phyloP scores from a whole-genome alignment of 2,797 vertebrate genomes.

The Simalia tracyae region DNA sequence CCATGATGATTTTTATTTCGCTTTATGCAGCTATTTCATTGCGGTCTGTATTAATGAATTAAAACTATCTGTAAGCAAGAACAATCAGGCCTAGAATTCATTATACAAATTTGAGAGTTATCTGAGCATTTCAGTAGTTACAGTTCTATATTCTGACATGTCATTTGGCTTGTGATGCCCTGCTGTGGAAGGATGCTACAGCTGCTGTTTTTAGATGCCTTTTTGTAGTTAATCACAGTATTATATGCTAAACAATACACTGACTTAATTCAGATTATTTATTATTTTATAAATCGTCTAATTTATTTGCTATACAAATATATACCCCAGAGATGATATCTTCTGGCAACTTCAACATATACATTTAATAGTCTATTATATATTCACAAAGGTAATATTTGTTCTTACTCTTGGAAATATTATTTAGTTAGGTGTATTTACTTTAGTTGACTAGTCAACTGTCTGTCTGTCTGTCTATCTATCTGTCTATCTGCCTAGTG shows the following conservation, averaged over 20 bases:
- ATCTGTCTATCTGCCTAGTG: too few species aligned
- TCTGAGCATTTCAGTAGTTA: slow-evolving; percentile 61
- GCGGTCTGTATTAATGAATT: slow-evolving; percentile 38
- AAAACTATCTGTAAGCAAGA: slow-evolving; percentile 28
- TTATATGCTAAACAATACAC: slow-evolving; percentile 65
- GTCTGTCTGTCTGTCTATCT: too few species aligned
- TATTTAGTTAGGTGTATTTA: slow-evolving; percentile 68
- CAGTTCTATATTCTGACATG: slow-evolving; percentile 62
- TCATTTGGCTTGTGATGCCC: slow-evolving; percentile 70
- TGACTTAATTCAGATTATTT: slow-evolving; percentile 67
- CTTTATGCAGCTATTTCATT: neutral
- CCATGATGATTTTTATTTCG: slow-evolving; percentile 1
- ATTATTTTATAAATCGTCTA: slow-evolving; percentile 69
- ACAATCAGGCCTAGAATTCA: slow-evolving; percentile 61
- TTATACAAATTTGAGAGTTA: slow-evolving; percentile 67
- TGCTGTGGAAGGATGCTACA: slow-evolving; percentile 70
- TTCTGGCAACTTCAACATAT: neutral
- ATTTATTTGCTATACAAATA: slow-evolving; percentile 66
- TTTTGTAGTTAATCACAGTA: slow-evolving; percentile 61
- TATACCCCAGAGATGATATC: slow-evolving; percentile 62
- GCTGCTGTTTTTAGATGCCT: slow-evolving; percentile 65
- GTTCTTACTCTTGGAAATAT: slow-evolving; percentile 62
- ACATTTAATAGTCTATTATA: slow-evolving; percentile 63
- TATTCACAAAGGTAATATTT: slow-evolving; percentile 65
- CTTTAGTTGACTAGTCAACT: slow-evolving; percentile 32